These are phyloP conservation scores for Horisme vitalbata DNA, from an alignment of 2,888 invertebrate genomes.

Conservation along the genomic window DNA sequence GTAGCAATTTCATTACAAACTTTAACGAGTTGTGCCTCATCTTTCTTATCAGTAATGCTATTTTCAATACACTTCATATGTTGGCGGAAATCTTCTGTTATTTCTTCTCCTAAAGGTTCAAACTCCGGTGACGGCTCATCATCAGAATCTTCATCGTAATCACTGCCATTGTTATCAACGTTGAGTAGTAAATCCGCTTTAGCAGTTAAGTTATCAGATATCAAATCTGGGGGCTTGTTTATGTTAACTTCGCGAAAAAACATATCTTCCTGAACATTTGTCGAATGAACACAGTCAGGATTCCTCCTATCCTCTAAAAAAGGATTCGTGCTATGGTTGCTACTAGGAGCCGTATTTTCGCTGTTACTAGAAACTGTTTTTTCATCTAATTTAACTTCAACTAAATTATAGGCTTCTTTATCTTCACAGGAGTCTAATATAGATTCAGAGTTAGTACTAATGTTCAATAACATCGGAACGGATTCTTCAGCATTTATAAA, in stretches of 20 bases:
- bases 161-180: conserved; percentile 5
- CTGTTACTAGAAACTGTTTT: neutral
- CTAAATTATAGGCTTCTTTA: neutral
- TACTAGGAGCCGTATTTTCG: neutral
- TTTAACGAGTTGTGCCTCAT: conserved; percentile 31
- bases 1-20: conserved; percentile 30
- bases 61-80: conserved; percentile 33
- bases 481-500: neutral
- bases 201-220: conserved; percentile 3
- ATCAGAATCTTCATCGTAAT: conserved; percentile 32
- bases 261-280: neutral
- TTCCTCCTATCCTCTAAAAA: conserved; percentile 15
- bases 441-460: conserved; percentile 5
- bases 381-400: conserved; percentile 4
- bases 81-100: conserved; percentile 34
- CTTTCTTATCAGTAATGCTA: conserved; percentile 31
- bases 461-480: neutral
- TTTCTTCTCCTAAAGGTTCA: conserved; percentile 33
- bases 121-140: conserved; percentile 38
- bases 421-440: conserved; percentile 9
- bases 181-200: conserved; percentile 6
- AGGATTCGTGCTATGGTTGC: conserved; percentile 2
- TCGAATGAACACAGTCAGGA: conserved; percentile 7
- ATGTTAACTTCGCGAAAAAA: conserved; percentile 14
- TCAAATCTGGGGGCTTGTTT: conserved; percentile 19